These are phyloP conservation scores for Ficedula albicollis DNA, from an alignment of 2,797 vertebrate species.

Conservation along the genomic window DNA sequence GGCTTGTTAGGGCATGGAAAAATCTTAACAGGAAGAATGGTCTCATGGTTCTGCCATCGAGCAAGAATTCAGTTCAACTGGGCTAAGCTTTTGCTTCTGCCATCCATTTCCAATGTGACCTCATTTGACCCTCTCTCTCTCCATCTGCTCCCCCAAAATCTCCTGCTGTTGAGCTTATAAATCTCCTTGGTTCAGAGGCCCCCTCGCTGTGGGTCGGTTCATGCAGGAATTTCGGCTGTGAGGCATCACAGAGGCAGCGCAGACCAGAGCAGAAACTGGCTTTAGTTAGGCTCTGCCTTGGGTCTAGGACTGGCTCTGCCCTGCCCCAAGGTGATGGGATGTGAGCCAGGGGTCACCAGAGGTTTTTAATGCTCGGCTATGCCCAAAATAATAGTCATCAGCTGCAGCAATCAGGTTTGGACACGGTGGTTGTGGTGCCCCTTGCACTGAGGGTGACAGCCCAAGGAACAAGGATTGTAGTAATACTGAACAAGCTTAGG, in stretches of 20 bases:
- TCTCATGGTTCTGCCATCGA: conserved; percentile 18
- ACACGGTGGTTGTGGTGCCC: fast-evolving
- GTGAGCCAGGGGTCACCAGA: background rate
- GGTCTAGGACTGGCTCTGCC: fast-evolving
- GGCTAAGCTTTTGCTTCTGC: background rate
- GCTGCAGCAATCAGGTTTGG: background rate
- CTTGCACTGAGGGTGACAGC: background rate
- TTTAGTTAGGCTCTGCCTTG: background rate
- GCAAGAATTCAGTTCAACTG: background rate
- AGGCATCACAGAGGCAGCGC: background rate
- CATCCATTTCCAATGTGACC: conserved; percentile 1
- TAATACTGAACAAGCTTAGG: no score
- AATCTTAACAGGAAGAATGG: background rate
- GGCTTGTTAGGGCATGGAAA: conserved; percentile 34
- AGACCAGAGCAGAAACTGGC: background rate
- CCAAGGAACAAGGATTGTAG: background rate
- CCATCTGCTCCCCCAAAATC: conserved; percentile 31
- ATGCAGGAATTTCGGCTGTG: background rate
- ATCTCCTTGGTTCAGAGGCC: background rate
- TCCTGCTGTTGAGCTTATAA: conserved; percentile 5
- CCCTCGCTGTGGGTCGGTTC: background rate
- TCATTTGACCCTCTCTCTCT: background rate
- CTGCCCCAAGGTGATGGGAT: background rate
- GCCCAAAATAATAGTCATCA: background rate
- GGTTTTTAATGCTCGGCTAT: background rate